Base-by-base conservation (phyloP, 2,797 vertebrate genomes). In the Calcarius lapponicus region DNA sequence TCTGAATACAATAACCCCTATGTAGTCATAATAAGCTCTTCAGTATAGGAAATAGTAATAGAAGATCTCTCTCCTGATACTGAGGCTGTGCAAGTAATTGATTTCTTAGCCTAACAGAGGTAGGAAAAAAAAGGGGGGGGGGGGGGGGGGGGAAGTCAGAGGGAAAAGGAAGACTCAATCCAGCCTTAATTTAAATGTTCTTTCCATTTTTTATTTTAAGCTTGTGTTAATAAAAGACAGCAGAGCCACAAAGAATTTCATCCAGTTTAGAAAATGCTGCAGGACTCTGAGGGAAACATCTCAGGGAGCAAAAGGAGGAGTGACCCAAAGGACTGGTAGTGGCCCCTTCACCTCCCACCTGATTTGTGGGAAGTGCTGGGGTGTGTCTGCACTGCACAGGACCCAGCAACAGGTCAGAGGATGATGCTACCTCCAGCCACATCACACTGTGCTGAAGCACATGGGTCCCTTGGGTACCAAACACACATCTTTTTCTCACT, bases 1-100 rank as follows among this genome's bases (percentile, higher is more conserved):
- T 96, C 90, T 80, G 75, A 93, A 92, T 92, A 91, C 89, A 95
- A 95, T 93, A 94, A 93, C 53, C 50, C 36, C 80, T 91, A 72
- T 78, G 75, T 78, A 96, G 88, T 91, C 64, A 83, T 86, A 95
- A 96, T 86, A 87, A 95, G 56, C 71, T 90, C 78, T 92, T 93
- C 91, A 91, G 28, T 75, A 95, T 62, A 96, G 87, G 86, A 94
- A 91, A 92, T 51, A n/a, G 79, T 92, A 92, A 82, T 66, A 82
- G 83, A 85, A 93, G 92, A 93, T 90, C 42, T 90, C 62, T 86
- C 60, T 95, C 51, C 43, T 93, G 94, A 95, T 94, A 95, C 38
- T 42, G 42, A 70, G 34, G 6, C 79, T 91, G 54, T 81, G 84
- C 84, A 94, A 96, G 94, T 87, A 96, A 96, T 94, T 95, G 89